Evolutionary conservation across 2,888 invertebrate genomes (phyloP).

Genomic region (Isoperla grammatica): DNA sequence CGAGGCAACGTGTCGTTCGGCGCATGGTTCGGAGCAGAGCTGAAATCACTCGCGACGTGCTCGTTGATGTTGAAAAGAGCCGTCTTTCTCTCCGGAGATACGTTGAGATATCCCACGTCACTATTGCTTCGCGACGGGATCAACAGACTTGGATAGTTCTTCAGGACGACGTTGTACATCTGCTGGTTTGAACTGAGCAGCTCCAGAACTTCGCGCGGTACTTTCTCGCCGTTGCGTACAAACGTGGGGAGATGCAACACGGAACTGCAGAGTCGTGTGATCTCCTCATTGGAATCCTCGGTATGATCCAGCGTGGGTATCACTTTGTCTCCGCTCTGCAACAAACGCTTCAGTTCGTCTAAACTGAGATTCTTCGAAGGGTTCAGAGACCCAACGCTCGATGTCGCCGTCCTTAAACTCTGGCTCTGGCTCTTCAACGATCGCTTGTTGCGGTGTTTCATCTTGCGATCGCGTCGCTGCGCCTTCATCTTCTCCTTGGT

Average conservation of each 20-base stretch:
- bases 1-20: no score
- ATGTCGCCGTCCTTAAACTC: conserved; percentile 40
- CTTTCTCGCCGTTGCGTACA: conserved; percentile 68
- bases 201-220: conserved; percentile 60
- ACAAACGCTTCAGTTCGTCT: conserved; percentile 35
- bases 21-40: background rate
- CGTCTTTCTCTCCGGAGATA: conserved; percentile 43
- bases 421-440: conserved; percentile 57
- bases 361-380: conserved; percentile 49
- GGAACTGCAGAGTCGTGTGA: conserved; percentile 54
- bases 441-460: conserved; percentile 56
- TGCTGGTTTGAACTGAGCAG: conserved; percentile 62
- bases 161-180: conserved; percentile 64
- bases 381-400: conserved; percentile 63
- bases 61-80: conserved; percentile 3
- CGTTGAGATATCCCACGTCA: conserved; percentile 48
- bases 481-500: conserved; percentile 44
- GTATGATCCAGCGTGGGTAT: background rate
- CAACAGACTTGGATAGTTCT: conserved; percentile 69
- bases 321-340: conserved; percentile 30
- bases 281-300: conserved; percentile 8
- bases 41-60: background rate
- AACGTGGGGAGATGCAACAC: conserved; percentile 80
- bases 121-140: conserved; percentile 69
- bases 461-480: conserved; percentile 39